Percentiles rank a stretch among this genome's conserved stretches.
phyloP scores from a whole-genome alignment of 2,888 invertebrate species.

The Blera fallax region DNA sequence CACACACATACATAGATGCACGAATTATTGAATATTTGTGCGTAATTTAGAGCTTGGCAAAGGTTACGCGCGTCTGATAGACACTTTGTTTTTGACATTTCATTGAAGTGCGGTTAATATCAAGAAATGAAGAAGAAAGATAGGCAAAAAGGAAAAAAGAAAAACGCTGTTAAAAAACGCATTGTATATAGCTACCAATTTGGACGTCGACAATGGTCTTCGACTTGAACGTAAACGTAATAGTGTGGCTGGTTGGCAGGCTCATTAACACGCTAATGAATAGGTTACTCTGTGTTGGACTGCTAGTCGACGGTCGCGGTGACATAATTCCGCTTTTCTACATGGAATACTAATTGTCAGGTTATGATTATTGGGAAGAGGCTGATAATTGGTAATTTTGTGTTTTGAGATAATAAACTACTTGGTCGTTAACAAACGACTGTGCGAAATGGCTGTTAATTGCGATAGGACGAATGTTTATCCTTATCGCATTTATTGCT shows the following conservation, averaged over 20 bases:
- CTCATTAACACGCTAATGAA: constrained; percentile 33
- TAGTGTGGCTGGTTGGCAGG: constrained; percentile 1
- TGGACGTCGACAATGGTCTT: constrained; percentile 17
- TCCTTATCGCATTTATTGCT: too few species aligned
- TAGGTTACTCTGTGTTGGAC: constrained; percentile 11
- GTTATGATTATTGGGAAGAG: neutral
- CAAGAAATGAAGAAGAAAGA: neutral
- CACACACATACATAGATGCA: neutral
- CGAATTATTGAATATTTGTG: neutral
- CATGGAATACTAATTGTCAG: constrained; percentile 29
- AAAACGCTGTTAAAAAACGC: neutral
- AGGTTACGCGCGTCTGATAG: constrained; percentile 17
- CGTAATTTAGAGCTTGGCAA: constrained; percentile 10
- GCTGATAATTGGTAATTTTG: too few species aligned
- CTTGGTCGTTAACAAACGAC: too few species aligned
- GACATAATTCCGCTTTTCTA: constrained; percentile 12
- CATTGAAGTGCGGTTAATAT: neutral
- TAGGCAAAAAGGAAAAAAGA: neutral
- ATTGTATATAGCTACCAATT: neutral
- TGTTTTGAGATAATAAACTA: too few species aligned
- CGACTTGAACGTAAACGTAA: constrained; percentile 11
- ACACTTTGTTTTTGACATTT: constrained; percentile 9
- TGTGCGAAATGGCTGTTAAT: too few species aligned
- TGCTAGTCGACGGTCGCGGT: neutral
- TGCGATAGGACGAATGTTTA: too few species aligned